Evolutionary conservation across 2,797 vertebrate species (phyloP).

Genomic region (Gymnoscopelus braueri): DNA sequence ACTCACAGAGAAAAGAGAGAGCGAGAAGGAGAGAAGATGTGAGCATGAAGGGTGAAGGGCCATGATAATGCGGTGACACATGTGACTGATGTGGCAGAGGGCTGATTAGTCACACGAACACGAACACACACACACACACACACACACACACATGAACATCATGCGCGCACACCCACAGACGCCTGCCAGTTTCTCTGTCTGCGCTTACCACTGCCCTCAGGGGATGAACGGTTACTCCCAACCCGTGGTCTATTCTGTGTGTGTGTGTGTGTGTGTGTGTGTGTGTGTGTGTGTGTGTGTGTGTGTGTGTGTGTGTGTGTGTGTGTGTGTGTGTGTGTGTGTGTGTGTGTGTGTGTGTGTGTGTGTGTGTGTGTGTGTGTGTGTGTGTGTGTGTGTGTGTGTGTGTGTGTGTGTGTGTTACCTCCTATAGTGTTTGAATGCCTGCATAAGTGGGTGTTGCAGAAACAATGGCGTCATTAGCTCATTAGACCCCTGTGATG

Average conservation of each 20-base stretch:
- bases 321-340: neutral
- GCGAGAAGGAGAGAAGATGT: no score
- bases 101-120: neutral
- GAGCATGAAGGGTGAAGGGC: constrained; percentile 5
- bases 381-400: neutral
- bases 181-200: neutral
- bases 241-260: constrained; percentile 8
- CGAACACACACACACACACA: neutral
- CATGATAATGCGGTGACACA: constrained; percentile 13
- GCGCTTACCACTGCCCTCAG: constrained; percentile 4
- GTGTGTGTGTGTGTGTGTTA: no score
- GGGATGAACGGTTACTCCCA: constrained; percentile 18
- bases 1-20: neutral
- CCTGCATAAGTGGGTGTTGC: neutral
- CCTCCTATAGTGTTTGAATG: neutral
- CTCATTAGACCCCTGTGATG: neutral
- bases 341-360: neutral
- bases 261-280: constrained; percentile 1
- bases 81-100: constrained; percentile 1
- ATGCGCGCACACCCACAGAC: constrained; percentile 3
- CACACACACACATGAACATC: neutral
- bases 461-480: constrained; percentile 24
- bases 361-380: neutral
- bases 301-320: neutral
- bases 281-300: constrained; percentile 11